Conservation (phyloP, 2,113 vertebrate genomes). For the Indicator indicator region DNA sequence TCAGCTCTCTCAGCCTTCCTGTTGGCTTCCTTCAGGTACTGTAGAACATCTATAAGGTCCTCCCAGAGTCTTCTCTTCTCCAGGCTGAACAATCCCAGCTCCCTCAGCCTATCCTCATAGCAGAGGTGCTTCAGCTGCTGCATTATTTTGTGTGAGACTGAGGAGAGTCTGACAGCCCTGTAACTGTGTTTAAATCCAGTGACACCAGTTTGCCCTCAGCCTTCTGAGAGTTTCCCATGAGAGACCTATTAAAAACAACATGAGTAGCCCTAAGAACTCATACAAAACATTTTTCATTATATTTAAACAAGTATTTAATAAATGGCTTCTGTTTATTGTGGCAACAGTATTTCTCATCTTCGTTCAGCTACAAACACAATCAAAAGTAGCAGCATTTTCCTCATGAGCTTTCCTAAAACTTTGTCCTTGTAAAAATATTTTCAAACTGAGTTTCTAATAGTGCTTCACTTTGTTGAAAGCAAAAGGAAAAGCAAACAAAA, state of each 20-base stretch:
- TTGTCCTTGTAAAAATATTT: background rate
- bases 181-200: background rate
- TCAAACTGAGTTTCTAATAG: background rate
- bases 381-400: background rate
- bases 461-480: background rate
- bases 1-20: too few relatives aligned
- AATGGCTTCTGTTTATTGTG: background rate
- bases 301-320: background rate
- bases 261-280: background rate
- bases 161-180: conserved; percentile 10
- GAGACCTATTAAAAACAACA: background rate
- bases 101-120: too few relatives aligned
- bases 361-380: background rate
- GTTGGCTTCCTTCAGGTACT: too few relatives aligned
- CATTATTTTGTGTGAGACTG: background rate
- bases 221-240: background rate
- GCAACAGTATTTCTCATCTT: background rate
- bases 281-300: background rate
- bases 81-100: too few relatives aligned
- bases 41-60: too few relatives aligned
- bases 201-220: background rate
- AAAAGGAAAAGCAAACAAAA: background rate
- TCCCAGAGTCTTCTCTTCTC: too few relatives aligned
- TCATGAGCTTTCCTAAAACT: background rate
- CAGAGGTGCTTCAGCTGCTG: background rate